Conservation (phyloP, 2,888 invertebrate genomes). For the Phorcus lineatus region DNA sequence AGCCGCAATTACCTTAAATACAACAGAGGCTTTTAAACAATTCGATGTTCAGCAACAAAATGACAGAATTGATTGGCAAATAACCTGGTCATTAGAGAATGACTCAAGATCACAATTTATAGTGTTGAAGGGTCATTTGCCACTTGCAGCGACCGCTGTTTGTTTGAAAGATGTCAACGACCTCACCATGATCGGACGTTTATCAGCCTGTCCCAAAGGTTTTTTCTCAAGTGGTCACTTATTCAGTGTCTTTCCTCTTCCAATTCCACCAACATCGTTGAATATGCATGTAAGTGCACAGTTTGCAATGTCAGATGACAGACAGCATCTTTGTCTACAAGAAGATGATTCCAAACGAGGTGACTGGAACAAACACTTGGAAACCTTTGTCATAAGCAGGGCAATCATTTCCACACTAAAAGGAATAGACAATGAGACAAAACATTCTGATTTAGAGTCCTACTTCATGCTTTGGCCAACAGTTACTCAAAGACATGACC, state of each 20-base stretch:
- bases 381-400: conserved; percentile 46
- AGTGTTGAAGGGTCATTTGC: conserved; percentile 39
- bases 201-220: conserved; percentile 32
- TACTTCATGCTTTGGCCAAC: conserved; percentile 29
- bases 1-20: not conserved
- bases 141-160: conserved; percentile 46
- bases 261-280: conserved; percentile 58
- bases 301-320: conserved; percentile 65
- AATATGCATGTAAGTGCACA: conserved; percentile 69
- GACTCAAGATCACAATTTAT: conserved; percentile 22
- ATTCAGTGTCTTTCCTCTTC: conserved; percentile 62
- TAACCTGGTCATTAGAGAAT: conserved; percentile 46
- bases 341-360: conserved; percentile 50
- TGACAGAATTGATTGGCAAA: conserved; percentile 36
- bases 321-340: conserved; percentile 53
- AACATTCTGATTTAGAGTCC: not conserved
- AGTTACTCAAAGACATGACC: not conserved
- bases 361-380: conserved; percentile 57
- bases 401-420: conserved; percentile 50
- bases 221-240: conserved; percentile 51
- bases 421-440: conserved; percentile 35
- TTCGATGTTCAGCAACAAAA: not conserved
- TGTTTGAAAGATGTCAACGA: conserved; percentile 11
- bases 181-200: not conserved
- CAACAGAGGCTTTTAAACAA: not conserved